phyloP scores from a whole-genome alignment of 2,113 vertebrate species.

The Ageneiosus marmoratus region DNA sequence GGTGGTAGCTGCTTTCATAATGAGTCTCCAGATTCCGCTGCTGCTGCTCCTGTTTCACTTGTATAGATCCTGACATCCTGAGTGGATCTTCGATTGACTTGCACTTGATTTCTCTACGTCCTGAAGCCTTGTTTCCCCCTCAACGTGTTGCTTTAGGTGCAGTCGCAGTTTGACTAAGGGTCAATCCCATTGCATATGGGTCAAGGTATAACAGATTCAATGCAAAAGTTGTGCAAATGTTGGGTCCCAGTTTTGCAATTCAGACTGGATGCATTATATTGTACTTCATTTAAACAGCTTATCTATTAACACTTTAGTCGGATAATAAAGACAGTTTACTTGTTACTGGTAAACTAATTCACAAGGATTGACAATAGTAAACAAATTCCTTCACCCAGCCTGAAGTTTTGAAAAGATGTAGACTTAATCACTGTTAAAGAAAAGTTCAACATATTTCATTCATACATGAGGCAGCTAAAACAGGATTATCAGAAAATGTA shows the following conservation, averaged over 20 bases:
- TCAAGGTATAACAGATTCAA: background rate
- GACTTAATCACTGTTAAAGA: background rate
- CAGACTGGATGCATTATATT: background rate
- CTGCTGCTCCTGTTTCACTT: slow-evolving; percentile 73
- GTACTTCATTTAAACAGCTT: background rate
- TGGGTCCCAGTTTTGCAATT: background rate
- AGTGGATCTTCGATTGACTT: slow-evolving; percentile 40
- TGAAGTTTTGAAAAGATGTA: background rate
- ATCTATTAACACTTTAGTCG: background rate
- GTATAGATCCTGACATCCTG: slow-evolving; percentile 82
- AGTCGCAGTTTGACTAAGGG: slow-evolving; percentile 61
- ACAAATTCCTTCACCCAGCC: background rate
- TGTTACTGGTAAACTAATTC: background rate
- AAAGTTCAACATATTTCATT: background rate
- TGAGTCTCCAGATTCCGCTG: slow-evolving; percentile 73
- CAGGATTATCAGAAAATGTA: background rate
- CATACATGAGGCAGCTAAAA: background rate
- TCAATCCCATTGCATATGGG: slow-evolving; percentile 19
- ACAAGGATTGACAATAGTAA: background rate
- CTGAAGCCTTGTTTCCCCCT: slow-evolving; percentile 44
- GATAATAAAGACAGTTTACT: background rate
- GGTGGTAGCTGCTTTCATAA: slow-evolving; percentile 80
- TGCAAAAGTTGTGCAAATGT: background rate
- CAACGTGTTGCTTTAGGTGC: slow-evolving; percentile 49
- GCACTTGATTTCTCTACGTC: slow-evolving; percentile 59